Conservation (phyloP, 2,888 invertebrate species). For the Ptycholaimellus sp. region DNA sequence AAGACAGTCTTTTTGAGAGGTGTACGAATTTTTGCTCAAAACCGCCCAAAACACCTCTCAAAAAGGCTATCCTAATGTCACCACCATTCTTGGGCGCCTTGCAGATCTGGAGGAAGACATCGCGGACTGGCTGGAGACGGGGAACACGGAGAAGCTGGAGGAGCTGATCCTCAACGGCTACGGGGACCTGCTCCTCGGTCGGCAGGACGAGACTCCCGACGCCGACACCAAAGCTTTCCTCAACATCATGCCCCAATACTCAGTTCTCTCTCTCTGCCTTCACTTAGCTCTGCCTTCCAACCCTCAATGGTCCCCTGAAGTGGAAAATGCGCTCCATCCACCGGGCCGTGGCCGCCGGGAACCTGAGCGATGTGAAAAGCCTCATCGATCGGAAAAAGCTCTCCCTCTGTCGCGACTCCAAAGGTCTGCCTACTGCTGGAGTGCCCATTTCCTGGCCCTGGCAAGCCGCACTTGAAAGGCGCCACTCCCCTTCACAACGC, state of each 20-base stretch:
- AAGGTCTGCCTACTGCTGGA: conserved; percentile 15
- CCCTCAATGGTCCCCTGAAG: conserved; percentile 9
- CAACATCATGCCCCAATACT: conserved; percentile 54
- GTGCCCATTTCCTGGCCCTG: too few species aligned
- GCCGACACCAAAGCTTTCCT: conserved; percentile 43
- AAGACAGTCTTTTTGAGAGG: too few species aligned
- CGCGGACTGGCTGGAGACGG: conserved; percentile 30
- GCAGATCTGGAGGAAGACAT: conserved; percentile 26
- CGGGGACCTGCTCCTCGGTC: conserved; percentile 48
- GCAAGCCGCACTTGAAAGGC: conserved; percentile 9
- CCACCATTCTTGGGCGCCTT: too few species aligned
- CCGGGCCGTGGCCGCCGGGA: conserved; percentile 28
- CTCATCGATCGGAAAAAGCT: conserved; percentile 33
- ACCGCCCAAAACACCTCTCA: too few species aligned
- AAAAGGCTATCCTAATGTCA: too few species aligned
- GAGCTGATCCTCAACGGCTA: conserved; percentile 65
- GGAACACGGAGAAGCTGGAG: conserved; percentile 69
- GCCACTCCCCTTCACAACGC: conserved; percentile 22
- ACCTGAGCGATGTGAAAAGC: conserved; percentile 29
- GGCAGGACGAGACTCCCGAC: conserved; percentile 34
- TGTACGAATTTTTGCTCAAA: too few species aligned
- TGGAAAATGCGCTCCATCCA: conserved; percentile 28
- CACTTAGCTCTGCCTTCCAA: too few species aligned
- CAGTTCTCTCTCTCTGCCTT: too few species aligned
- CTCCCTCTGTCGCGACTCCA: conserved; percentile 25